Evolutionary conservation across 2,888 invertebrate species (phyloP), one percentile per base, ranked within the genome.

Genomic region (Philhelius pedissequus): DNA sequence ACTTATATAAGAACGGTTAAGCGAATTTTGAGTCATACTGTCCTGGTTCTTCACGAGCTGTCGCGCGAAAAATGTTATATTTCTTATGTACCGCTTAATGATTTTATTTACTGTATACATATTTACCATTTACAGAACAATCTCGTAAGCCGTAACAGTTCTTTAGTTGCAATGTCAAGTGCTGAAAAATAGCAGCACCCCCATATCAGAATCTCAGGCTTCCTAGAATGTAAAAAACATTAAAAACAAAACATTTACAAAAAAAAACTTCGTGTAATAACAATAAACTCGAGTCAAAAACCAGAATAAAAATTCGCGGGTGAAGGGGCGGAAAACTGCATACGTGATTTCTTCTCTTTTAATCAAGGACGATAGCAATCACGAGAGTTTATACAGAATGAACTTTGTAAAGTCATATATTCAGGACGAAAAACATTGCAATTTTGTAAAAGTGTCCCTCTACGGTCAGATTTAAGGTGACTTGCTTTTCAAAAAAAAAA

Each of bases 381-480:
- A 38, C 15, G 4, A 58, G 8, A 20, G n/a, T 22, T 9, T 25
- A 38, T 18, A 22, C 27, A 43, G 11, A 5, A 43, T 27, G 13
- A 62, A 15, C 27, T 18, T 13, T 43, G 22, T 27, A 7, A 62
- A 3, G 13, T 43, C 62, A 30, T 62, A 30, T 62, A 43, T 62
- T 60, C 11, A 6, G 27, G 11, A 4, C 2, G n/a, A 7, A 18
- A 62, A 62, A 30, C 2, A 43, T 27, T 62, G 13, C 62, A 62
- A 45, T 62, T 62, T 27, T 62, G 15, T n/a, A 1, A 32, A 32
- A 60, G 43, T 60, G 60, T 60, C 60, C 15, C 40, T 18, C 43
- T 18, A 25, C 60, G 60, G 60, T 62, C 62, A 43, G 62, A 43
- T 62, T 62, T 43, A 38, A 62, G 43, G 62, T 62, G 43, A 62